Evolutionary conservation across 1,140 invertebrate species (phyloP), one percentile per base, ranked within the genome.

Genomic region (Pectinophora gossypiella): DNA sequence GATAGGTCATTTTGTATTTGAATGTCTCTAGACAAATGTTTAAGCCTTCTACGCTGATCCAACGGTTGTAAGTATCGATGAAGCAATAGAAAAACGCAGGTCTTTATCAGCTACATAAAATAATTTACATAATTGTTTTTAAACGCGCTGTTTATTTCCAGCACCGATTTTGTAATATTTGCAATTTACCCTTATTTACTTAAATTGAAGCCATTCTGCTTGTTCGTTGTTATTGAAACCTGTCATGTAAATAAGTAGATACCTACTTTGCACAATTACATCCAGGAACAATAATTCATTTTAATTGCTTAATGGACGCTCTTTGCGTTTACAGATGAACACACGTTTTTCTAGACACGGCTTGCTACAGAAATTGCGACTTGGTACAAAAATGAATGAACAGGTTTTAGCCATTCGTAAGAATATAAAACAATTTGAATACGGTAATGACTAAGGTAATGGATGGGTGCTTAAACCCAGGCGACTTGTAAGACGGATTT

Each of bases 291-390:
- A 74, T 72, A 79, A 81, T 79, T 69, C 48, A 59, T 67, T 66
- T 45, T 83, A 85, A 85, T 85, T 83, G 75, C 70, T 83, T 80
- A 78, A 85, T 85, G 65, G 58, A 72, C 61, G 64, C 64, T 68
- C 54, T 64, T 72, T 64, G 69, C 61, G 48, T 70, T 57, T 63
- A 44, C 27, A n/a, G 27, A 1, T 9, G 68, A 77, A 32, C 9
- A 65, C 67, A 54, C 54, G 57, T 61, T 78, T 73, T 68, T 56
- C 61, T 64, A 67, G 59, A 66, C 49, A 48, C 22, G 45, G 43
- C 66, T 76, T 47, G 65, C 68, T 70, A 68, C 36, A 51, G 55
- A 53, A 64, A 79, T 76, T 75, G 44, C 36, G n/a, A 12, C 35
- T 9, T n/a, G 13, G n/a, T 9, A 40, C 36, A 18, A 40, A 40